A percentile compares a stretch with the other conserved stretches of the same genome.
Evolutionary conservation across 1,140 invertebrate species (phyloP).

Genomic region (Nixonia krombeini): DNA sequence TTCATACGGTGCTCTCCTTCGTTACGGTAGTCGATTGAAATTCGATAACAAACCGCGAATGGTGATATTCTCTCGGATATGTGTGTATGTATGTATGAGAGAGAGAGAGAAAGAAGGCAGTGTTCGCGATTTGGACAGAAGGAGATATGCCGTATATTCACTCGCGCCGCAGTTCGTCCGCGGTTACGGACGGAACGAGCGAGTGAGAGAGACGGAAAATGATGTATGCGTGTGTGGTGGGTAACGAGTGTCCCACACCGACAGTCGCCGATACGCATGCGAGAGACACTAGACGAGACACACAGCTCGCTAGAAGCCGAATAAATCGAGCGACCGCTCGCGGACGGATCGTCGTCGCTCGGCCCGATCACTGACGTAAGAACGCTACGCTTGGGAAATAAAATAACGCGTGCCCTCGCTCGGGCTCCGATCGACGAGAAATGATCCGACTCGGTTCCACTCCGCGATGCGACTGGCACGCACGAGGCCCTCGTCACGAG

Average conservation of each 20-base stretch:
- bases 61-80: constrained; percentile 9
- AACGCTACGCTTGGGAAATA: neutral
- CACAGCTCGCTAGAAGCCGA: neutral
- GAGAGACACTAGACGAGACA: neutral
- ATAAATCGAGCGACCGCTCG: neutral
- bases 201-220: too few species aligned
- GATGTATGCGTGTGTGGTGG: too few species aligned
- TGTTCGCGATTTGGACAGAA: neutral
- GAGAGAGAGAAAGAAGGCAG: neutral
- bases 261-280: neutral
- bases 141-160: neutral
- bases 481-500: constrained; percentile 52
- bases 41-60: too few species aligned
- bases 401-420: neutral
- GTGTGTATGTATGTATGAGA: neutral
- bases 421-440: constrained; percentile 6
- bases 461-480: constrained; percentile 48
- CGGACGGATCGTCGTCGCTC: neutral
- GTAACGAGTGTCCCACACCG: too few species aligned
- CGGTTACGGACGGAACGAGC: too few species aligned
- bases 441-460: constrained; percentile 32
- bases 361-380: constrained; percentile 6
- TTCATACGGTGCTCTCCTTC: too few species aligned
- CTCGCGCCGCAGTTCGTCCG: too few species aligned
- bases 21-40: too few species aligned